phyloP scores from a whole-genome alignment of 2,113 vertebrate genomes.

The Leucoraja erinaceus region DNA sequence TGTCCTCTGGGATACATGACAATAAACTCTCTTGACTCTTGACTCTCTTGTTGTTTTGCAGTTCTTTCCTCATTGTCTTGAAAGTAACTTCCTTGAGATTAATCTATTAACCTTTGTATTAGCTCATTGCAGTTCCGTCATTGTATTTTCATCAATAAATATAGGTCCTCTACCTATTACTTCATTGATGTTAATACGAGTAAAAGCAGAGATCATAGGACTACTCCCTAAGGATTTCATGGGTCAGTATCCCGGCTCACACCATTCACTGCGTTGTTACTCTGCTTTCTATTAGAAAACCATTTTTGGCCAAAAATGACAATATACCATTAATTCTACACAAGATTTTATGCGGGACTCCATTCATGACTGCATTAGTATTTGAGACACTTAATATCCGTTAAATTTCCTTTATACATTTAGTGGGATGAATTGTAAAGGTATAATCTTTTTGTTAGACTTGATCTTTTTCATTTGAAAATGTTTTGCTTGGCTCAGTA shows the following conservation, averaged over 20 bases:
- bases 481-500: neutral
- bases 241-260: neutral
- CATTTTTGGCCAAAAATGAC: constrained; percentile 31
- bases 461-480: neutral
- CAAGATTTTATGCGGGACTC: neutral
- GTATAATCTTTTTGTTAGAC: constrained; percentile 50
- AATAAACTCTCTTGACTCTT: too few relatives aligned
- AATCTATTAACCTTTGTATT: neutral
- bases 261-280: neutral
- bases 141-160: neutral
- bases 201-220: neutral
- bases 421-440: too few relatives aligned
- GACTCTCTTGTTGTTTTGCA: neutral
- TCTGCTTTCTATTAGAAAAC: constrained; percentile 12
- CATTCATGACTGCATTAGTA: neutral
- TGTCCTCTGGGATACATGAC: too few relatives aligned
- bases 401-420: neutral
- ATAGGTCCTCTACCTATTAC: neutral
- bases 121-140: neutral
- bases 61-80: neutral
- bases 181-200: constrained; percentile 19
- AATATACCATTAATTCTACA: neutral
- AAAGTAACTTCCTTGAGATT: neutral
- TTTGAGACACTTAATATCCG: neutral
- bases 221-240: neutral